Evolutionary conservation across 1,140 invertebrate species (phyloP).

Genomic region (Heterodera carotae): DNA sequence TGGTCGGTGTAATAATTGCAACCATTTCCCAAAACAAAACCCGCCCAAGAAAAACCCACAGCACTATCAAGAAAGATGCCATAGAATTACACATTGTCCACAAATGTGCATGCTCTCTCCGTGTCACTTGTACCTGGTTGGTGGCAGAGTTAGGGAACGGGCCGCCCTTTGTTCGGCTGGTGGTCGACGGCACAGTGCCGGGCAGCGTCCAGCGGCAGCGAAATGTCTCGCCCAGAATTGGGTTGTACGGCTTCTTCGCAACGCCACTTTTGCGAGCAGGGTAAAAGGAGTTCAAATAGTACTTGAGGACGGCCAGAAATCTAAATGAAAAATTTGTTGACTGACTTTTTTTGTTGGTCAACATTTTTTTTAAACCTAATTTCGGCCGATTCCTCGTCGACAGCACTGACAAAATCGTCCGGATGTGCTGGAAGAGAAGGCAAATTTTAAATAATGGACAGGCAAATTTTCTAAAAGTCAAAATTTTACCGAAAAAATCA

Average conservation of each 20-base stretch:
- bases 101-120: no score
- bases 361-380: no score
- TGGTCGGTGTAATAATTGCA: no score
- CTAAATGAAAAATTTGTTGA: not conserved
- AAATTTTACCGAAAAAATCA: slow-evolving; percentile 67
- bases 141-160: slow-evolving; percentile 63
- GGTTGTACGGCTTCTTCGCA: slow-evolving; percentile 72
- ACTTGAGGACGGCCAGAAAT: slow-evolving; percentile 33
- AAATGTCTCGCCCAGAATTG: slow-evolving; percentile 71
- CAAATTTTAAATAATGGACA: not conserved
- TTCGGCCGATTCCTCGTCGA: slow-evolving; percentile 63
- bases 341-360: no score
- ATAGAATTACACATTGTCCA: no score
- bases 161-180: slow-evolving; percentile 64
- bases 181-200: slow-evolving; percentile 71
- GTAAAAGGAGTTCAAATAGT: slow-evolving; percentile 70
- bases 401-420: slow-evolving; percentile 58
- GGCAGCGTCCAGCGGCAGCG: slow-evolving; percentile 69
- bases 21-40: no score
- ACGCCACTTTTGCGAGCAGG: slow-evolving; percentile 69
- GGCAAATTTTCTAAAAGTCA: not conserved
- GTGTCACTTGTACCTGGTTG: slow-evolving; percentile 57
- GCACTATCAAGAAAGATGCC: no score
- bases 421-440: slow-evolving; percentile 66
- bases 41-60: no score